These are phyloP conservation scores for Peromyscus attwateri DNA, from an alignment of 2,797 vertebrate genomes.

Conservation along the genomic window DNA sequence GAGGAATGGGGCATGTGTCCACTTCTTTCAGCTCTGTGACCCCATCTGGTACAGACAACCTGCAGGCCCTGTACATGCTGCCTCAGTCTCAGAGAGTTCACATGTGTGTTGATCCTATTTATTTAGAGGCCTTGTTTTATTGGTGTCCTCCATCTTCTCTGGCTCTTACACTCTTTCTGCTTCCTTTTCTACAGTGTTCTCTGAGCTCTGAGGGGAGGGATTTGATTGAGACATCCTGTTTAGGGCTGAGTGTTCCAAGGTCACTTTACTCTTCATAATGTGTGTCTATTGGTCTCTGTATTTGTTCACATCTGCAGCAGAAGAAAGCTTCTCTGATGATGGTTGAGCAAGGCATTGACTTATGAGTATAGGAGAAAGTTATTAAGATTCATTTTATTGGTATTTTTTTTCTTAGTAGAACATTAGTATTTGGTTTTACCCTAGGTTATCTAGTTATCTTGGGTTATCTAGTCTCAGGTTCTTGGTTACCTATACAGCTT, in stretches of 20 bases:
- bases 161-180: background rate
- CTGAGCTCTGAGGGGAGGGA: background rate
- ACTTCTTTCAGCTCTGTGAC: background rate
- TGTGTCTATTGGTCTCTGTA: background rate
- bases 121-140: background rate
- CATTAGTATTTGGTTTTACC: background rate
- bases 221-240: background rate
- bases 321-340: background rate
- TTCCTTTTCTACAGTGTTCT: background rate
- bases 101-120: background rate
- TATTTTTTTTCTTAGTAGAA: background rate
- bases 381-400: background rate
- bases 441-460: no score
- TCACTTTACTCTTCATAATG: no score
- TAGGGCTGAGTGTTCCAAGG: background rate
- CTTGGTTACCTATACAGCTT: background rate
- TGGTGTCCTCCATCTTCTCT: background rate
- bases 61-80: background rate
- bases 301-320: background rate
- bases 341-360: background rate
- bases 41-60: background rate
- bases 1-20: background rate
- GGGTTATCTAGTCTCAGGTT: background rate
- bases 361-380: background rate
- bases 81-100: background rate